Conservation (phyloP, 2,888 invertebrate species). For the Oxycera nigricornis region DNA sequence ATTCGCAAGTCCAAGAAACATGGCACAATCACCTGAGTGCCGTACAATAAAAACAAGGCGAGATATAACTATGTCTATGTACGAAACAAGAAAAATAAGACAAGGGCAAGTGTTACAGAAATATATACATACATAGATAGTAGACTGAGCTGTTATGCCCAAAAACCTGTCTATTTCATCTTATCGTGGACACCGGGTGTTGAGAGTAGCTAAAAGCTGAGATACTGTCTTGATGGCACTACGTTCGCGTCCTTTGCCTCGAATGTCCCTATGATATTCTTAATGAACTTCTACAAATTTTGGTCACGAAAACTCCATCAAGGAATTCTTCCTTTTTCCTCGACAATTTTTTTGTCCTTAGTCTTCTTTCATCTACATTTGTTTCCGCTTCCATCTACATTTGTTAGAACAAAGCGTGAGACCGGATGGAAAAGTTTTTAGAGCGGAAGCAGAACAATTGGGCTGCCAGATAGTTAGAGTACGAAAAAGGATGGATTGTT, state of each 20-base stretch:
- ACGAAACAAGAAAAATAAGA: background rate
- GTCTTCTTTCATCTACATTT: slow-evolving; percentile 8
- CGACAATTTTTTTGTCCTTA: slow-evolving; percentile 10
- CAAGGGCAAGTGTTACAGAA: too few relatives aligned
- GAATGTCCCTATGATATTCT: slow-evolving; percentile 24
- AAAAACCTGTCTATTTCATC: background rate
- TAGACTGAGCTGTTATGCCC: background rate
- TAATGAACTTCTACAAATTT: slow-evolving; percentile 47
- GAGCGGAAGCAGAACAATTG: slow-evolving; percentile 5
- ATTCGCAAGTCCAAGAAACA: slow-evolving; percentile 34
- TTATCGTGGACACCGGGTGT: slow-evolving; percentile 30
- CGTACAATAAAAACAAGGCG: background rate
- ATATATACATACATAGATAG: too few relatives aligned
- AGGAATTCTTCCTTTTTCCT: slow-evolving; percentile 39
- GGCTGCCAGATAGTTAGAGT: background rate
- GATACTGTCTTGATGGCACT: slow-evolving; percentile 32
- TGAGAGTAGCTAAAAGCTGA: background rate
- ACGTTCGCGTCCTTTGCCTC: slow-evolving; percentile 24
- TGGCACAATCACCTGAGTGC: slow-evolving; percentile 37
- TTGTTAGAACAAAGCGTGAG: slow-evolving; percentile 37
- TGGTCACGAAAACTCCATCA: slow-evolving; percentile 46
- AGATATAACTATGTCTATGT: background rate
- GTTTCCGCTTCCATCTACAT: slow-evolving; percentile 17
- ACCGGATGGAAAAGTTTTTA: slow-evolving; percentile 29
- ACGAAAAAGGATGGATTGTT: background rate